phyloP scores from a whole-genome alignment of 2,113 vertebrate genomes.

The Chaenogobius annularis region DNA sequence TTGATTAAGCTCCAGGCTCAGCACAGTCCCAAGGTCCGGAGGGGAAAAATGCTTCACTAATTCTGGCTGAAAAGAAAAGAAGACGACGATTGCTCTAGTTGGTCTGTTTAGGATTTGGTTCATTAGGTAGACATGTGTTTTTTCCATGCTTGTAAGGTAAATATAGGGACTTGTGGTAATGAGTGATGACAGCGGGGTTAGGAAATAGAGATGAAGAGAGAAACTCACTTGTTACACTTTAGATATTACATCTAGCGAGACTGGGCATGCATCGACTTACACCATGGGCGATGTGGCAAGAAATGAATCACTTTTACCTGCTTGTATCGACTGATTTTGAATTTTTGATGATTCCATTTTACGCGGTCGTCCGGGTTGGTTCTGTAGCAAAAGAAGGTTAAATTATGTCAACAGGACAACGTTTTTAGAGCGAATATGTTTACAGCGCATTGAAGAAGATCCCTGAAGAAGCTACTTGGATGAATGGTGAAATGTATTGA shows the following conservation, averaged over 20 bases:
- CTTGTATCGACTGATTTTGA: too few relatives aligned
- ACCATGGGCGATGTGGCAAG: too few relatives aligned
- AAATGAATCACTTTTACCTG: too few relatives aligned
- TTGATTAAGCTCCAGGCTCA: slow-evolving; percentile 80
- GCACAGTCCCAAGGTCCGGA: slow-evolving; percentile 66
- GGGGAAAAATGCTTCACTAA: slow-evolving; percentile 73
- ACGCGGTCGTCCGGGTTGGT: too few relatives aligned
- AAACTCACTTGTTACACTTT: background rate
- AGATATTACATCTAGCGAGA: too few relatives aligned
- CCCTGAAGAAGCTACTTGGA: too few relatives aligned
- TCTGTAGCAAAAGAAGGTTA: too few relatives aligned
- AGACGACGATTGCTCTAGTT: slow-evolving; percentile 27
- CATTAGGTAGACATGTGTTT: slow-evolving; percentile 26
- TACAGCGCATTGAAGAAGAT: too few relatives aligned
- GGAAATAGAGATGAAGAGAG: background rate
- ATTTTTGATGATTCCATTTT: too few relatives aligned
- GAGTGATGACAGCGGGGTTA: background rate
- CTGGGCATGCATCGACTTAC: background rate
- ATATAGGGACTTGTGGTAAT: background rate
- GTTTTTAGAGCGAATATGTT: too few relatives aligned
- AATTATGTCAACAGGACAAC: too few relatives aligned
- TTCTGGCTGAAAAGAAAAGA: slow-evolving; percentile 59
- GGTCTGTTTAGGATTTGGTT: slow-evolving; percentile 35
- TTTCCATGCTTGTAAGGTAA: slow-evolving; percentile 2
- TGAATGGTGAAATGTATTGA: too few relatives aligned